A percentile compares a stretch with the other conserved stretches of the same genome.
These are phyloP conservation scores for Callionymus lyra DNA, from an alignment of 2,113 vertebrate species.

Conservation along the genomic window DNA sequence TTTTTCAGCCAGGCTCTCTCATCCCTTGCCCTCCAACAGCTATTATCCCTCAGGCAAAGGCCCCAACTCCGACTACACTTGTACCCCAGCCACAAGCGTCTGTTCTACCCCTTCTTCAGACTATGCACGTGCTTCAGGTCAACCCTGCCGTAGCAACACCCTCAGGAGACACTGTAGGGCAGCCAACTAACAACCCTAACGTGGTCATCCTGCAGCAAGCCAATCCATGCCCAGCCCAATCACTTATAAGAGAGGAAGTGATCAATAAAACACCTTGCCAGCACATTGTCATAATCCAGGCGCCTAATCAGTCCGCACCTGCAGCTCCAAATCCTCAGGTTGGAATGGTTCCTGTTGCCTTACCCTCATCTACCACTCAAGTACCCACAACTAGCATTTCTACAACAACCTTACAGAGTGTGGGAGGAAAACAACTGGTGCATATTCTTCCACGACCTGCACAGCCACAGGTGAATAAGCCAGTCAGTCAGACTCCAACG, in stretches of 20 bases:
- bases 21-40: constrained; percentile 35
- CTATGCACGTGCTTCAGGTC: constrained; percentile 95
- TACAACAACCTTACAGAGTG: constrained; percentile 74
- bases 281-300: constrained; percentile 95
- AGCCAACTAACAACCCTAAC: constrained; percentile 77
- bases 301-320: constrained; percentile 76
- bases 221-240: constrained; percentile 68
- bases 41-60: constrained; percentile 47
- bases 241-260: constrained; percentile 79
- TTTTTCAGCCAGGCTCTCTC: constrained; percentile 62
- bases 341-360: constrained; percentile 69
- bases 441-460: constrained; percentile 89
- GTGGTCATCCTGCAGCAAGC: constrained; percentile 92
- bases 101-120: constrained; percentile 82
- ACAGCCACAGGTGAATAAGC: constrained; percentile 32
- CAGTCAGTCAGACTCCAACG: constrained; percentile 30
- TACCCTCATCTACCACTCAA: constrained; percentile 64
- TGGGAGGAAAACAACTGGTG: constrained; percentile 89
- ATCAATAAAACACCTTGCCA: constrained; percentile 81
- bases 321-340: constrained; percentile 66
- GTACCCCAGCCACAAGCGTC: constrained; percentile 69
- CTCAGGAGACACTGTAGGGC: constrained; percentile 66
- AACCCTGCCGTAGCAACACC: constrained; percentile 65
- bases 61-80: constrained; percentile 36
- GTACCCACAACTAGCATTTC: constrained; percentile 58